phyloP scores from a whole-genome alignment of 2,888 invertebrate genomes.

The Callyntrura guangdongensis region DNA sequence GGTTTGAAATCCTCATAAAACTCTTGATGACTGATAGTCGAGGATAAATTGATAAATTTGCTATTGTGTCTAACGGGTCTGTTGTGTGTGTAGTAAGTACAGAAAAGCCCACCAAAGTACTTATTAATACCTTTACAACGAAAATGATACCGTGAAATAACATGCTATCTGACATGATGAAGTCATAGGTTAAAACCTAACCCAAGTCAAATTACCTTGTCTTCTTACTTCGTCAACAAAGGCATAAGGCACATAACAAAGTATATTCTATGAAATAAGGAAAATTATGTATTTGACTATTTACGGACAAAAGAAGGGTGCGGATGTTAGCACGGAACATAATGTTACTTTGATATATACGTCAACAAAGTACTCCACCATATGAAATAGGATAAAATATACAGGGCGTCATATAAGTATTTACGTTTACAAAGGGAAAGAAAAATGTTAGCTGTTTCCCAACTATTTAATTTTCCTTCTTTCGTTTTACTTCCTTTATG shows the following conservation, averaged over 20 bases:
- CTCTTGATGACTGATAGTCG: neutral
- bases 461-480: conserved; percentile 68
- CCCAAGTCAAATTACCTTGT: conserved; percentile 56
- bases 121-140: neutral
- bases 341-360: conserved; percentile 4
- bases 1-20: neutral
- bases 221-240: conserved; percentile 14
- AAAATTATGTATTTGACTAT: conserved; percentile 39
- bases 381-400: neutral
- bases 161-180: conserved; percentile 7
- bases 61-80: conserved; percentile 54
- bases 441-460: conserved; percentile 67
- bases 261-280: neutral
- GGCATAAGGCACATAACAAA: neutral
- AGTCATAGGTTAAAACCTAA: conserved; percentile 69
- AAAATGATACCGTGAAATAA: conserved; percentile 43
- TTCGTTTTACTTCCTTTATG: conserved; percentile 44
- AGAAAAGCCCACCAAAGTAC: neutral
- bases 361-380: conserved; percentile 2
- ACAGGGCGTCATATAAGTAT: conserved; percentile 35
- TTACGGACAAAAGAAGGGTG: conserved; percentile 29
- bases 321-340: conserved; percentile 43
- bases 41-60: conserved; percentile 55
- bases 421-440: conserved; percentile 52
- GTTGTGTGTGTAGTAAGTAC: neutral